phyloP scores from a whole-genome alignment of 2,113 vertebrate species.

The Ammospiza caudacuta region DNA sequence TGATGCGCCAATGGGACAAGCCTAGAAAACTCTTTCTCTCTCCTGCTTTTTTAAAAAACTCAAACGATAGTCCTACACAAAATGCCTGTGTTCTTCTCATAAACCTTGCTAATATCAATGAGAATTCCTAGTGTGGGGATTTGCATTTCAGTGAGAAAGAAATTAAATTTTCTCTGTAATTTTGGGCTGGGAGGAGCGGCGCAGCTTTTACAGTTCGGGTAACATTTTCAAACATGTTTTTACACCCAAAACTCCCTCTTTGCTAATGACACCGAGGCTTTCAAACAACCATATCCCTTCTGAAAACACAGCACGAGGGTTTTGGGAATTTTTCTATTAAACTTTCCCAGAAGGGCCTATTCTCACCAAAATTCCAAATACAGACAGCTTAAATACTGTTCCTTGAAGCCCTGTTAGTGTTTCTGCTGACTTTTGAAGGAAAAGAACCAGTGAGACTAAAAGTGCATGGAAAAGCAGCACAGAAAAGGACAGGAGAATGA shows the following conservation, averaged over 20 bases:
- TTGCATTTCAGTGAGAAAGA: constrained; percentile 64
- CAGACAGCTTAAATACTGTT: not conserved
- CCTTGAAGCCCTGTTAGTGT: not conserved
- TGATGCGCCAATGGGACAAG: not conserved
- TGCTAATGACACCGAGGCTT: not conserved
- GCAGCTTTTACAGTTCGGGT: not conserved
- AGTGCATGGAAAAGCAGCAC: not conserved
- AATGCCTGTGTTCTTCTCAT: not conserved
- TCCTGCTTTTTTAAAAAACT: not conserved
- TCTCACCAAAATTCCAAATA: not conserved
- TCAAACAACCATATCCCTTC: not conserved
- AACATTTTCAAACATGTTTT: constrained; percentile 27
- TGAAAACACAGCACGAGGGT: not conserved
- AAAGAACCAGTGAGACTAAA: not conserved
- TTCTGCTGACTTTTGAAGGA: not conserved
- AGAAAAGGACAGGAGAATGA: not conserved
- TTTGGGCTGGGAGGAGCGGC: constrained; percentile 5
- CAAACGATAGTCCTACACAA: not conserved
- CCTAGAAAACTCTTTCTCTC: not conserved
- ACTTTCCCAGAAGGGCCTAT: not conserved
- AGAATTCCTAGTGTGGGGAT: constrained; percentile 26
- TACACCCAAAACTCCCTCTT: not conserved
- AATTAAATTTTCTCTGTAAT: constrained; percentile 42
- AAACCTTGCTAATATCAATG: not conserved
- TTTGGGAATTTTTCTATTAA: not conserved